A percentile compares a stretch with the other conserved stretches of the same genome.
Evolutionary conservation across 2,113 vertebrate species (phyloP).

Genomic region (Cebidichthys violaceus): DNA sequence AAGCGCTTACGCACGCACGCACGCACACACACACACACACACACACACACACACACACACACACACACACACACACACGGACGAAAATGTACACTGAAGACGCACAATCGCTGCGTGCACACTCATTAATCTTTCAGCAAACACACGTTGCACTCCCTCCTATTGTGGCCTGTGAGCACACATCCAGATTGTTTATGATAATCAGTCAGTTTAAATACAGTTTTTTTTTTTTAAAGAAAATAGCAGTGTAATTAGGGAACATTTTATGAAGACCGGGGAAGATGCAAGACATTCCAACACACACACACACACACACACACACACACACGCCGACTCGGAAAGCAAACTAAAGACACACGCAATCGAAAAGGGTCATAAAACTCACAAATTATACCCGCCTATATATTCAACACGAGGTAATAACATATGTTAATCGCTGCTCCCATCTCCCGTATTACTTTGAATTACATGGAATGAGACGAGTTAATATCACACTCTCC

Average conservation of each 20-base stretch:
- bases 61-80: too few relatives aligned
- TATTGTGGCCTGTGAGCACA: conserved; percentile 15
- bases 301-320: conserved; percentile 9
- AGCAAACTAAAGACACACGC: conserved; percentile 1
- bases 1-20: conserved; percentile 53
- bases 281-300: conserved; percentile 23
- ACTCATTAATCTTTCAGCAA: conserved; percentile 40
- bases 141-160: conserved; percentile 28
- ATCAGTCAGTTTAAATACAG: conserved; percentile 5
- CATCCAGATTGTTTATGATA: conserved; percentile 16
- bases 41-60: too few relatives aligned
- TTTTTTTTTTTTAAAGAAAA: conserved; percentile 25
- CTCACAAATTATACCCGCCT: neutral
- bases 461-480: conserved; percentile 1
- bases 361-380: conserved; percentile 20
- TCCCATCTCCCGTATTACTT: neutral
- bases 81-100: conserved; percentile 33
- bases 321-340: neutral
- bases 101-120: conserved; percentile 1
- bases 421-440: neutral
- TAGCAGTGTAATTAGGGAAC: neutral
- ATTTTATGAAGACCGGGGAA: conserved; percentile 22
- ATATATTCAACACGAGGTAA: neutral
- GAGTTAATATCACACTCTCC: too few relatives aligned
- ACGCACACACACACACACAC: too few relatives aligned